These are phyloP conservation scores for Nesogale talazaci DNA, from an alignment of 2,113 vertebrate genomes.

Conservation along the genomic window DNA sequence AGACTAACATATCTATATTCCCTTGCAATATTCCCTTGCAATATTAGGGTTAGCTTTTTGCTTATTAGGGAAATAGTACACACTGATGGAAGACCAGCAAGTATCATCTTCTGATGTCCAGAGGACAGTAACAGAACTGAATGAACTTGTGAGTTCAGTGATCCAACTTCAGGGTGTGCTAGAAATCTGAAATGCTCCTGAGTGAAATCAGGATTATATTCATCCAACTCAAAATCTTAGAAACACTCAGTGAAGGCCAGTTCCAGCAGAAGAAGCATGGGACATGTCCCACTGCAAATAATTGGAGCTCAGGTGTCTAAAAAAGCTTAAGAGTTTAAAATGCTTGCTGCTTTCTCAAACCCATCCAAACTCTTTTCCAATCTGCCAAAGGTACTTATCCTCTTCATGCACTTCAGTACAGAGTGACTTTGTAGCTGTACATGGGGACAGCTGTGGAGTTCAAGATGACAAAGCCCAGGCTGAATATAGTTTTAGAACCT, in stretches of 20 bases:
- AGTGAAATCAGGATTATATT: conserved; percentile 45
- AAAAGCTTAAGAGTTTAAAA: conserved; percentile 64
- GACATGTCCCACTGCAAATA: conserved; percentile 57
- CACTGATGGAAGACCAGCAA: neutral
- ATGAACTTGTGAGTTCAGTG: neutral
- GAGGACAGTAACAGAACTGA: neutral
- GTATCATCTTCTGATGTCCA: neutral
- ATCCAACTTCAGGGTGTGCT: neutral
- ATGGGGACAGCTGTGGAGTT: conserved; percentile 38
- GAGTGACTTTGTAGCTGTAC: conserved; percentile 42
- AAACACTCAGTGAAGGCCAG: conserved; percentile 11
- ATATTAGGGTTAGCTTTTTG: neutral
- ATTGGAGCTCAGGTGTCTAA: conserved; percentile 64
- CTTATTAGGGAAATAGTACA: neutral
- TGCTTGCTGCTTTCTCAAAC: conserved; percentile 59
- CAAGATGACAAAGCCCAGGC: conserved; percentile 59
- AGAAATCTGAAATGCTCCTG: conserved; percentile 13
- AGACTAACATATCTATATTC: no score
- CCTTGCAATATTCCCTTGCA: neutral
- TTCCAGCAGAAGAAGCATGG: conserved; percentile 22
- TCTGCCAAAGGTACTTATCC: conserved; percentile 56
- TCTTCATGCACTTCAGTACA: conserved; percentile 45
- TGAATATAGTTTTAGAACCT: conserved; percentile 58
- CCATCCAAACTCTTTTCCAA: conserved; percentile 59
- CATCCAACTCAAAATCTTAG: conserved; percentile 19